Evolutionary conservation across 2,797 vertebrate species (phyloP), one percentile per base, ranked within the genome.

Genomic region (Sternotherus odoratus): DNA sequence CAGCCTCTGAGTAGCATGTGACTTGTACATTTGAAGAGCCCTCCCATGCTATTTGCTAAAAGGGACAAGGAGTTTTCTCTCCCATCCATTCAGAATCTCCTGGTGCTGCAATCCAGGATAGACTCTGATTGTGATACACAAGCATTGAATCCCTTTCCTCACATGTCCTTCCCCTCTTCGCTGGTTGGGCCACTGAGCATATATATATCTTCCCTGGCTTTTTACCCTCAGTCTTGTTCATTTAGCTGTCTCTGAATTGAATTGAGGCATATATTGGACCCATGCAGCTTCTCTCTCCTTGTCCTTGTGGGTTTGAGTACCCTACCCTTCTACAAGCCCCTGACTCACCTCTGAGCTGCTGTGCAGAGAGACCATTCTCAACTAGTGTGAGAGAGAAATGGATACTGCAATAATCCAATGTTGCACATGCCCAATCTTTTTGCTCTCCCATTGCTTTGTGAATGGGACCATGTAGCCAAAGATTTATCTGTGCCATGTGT

Each of bases 401-500:
- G 23, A 30, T 84, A 88, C 90, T 87, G 77, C 78, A 79, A 75
- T 33, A 57, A 36, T 39, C 23, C 8, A 1, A 36, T 0, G 0
- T 78, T 77, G 39, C 0, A 19, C 36, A 82, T 56, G 43, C 54
- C 72, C 1, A 0, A 77, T 78, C 51, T 82, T 75, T 48, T 69
- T 92, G 66, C 66, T 91, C 88, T 53, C 43, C 83, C 57, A 21
- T 75, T 85, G 74, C 85, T 51, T 54, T 26, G 8, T 24, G 53
- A 90, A 36, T 39, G 78, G 87, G 83, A 36, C 78, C 88, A 86
- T 83, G 60, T 86, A 93, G 92, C 79, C 92, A 94, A 77, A 75
- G 89, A 96, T 80, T 96, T 83, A 95, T 95, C 82, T 96, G 91
- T 96, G 91, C 96, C 92, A 95, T 91, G 94, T 95, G 95, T 94